Evolutionary conservation across 1,140 invertebrate species (phyloP), one percentile per base, ranked within the genome.

Genomic region (Radopholus similis): DNA sequence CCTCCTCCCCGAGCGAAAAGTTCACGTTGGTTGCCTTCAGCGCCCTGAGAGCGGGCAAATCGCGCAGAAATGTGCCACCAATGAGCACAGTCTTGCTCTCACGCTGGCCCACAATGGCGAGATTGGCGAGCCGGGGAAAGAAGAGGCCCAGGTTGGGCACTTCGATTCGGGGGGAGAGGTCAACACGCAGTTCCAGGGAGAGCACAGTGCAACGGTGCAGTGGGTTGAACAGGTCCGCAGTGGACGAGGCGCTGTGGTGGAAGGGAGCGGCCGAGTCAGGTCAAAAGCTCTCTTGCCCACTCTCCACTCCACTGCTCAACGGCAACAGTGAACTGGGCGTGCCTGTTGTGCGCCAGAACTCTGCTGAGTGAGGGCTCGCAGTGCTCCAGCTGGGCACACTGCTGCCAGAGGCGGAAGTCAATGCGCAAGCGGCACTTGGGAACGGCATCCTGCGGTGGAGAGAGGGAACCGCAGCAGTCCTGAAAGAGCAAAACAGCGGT

Each of bases 11-110:
- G 1, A 66, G 23, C 23, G 26, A 35, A 42, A 66, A 66, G 4
- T 68, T n/a, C 2, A 70, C 21, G 34, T 66, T 66, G 1, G 15
- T n/a, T 28, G 66, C 23, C 65, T 66, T 66, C 35, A 66, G 62
- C 4, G 30, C 57, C 32, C 64, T 65, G 13, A 65, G 54, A 18
- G 18, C 21, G 5, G 63, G 13, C 32, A 65, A 65, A n/a, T 42
- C 26, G 4, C 63, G 32, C 30, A 65, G 18, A 30, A 65, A 65
- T 15, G 28, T 66, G 47, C n/a, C 64, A 42, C 64, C 63, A 18
- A 51, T 4, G 15, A 65, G 23, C 15, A 59, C 15, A 34, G 54
- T 34, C 11, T 21, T 11, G 21, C 35, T 32, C 5, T 32, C 3
- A n/a, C 55, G 1, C 37, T 6, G n/a, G 15, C 54, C 47, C 18